Conservation (phyloP, 2,888 invertebrate genomes). For the Tromatobia lineatoria region DNA sequence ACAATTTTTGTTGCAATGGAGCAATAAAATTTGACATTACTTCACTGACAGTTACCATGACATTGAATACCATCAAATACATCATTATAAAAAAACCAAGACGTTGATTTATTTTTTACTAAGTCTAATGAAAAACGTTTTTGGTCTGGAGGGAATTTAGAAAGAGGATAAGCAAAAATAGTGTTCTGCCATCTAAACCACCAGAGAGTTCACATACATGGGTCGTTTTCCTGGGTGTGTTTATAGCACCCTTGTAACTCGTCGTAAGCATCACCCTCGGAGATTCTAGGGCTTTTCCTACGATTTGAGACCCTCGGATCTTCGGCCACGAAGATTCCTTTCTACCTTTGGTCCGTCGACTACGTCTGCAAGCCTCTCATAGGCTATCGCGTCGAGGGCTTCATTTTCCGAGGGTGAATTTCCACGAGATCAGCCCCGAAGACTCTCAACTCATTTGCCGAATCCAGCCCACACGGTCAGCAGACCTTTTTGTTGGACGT, state of each 20-base stretch:
- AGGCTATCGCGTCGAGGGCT: background rate
- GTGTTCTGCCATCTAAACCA: background rate
- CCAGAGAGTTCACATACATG: background rate
- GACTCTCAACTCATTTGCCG: conserved; percentile 3
- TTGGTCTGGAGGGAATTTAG: background rate
- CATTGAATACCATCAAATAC: background rate
- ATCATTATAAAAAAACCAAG: background rate
- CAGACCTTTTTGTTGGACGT: background rate
- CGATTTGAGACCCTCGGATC: background rate
- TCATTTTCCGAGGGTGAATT: background rate
- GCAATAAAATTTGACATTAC: too few relatives aligned
- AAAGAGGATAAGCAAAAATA: background rate
- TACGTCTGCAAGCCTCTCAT: background rate
- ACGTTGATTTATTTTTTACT: background rate
- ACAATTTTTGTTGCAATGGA: too few relatives aligned
- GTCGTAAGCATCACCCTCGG: conserved; percentile 17
- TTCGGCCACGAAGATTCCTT: conserved; percentile 2
- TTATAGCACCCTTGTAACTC: background rate
- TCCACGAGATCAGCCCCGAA: background rate
- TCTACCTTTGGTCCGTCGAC: background rate
- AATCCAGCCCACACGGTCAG: background rate
- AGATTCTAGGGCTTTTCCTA: background rate
- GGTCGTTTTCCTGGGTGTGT: background rate
- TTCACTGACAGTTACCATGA: background rate
- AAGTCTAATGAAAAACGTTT: background rate